Evolutionary conservation across 2,797 vertebrate species (phyloP), one percentile per base, ranked within the genome.

Genomic region (Manis pentadactyla): DNA sequence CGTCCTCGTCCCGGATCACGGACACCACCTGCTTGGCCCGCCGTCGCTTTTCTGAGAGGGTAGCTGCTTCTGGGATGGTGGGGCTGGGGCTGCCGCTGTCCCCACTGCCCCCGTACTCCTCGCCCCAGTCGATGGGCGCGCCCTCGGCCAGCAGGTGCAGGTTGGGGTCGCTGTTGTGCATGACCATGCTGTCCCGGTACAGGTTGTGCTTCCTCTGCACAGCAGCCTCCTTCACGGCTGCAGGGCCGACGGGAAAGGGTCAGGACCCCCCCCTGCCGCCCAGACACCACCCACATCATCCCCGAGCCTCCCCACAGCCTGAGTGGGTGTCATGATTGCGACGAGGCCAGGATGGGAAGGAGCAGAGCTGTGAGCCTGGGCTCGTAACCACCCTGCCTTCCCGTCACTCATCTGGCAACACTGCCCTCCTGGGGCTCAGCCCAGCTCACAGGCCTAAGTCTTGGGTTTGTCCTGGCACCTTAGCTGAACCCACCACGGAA

Each of bases 211-310:
- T 99, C 94, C 99, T 98, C 99, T 99, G 99, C 95, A 99, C 99
- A 0, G 99, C 99, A 0, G 99, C 99, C 95, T 99, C 99, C 98
- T 99, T 99, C 98, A 99, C 99, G 1, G 99, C 99, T 99, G 98
- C 0, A 25, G 94, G 17, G 55, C 39, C 77, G 61, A 11, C 4
- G 9, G 9, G 25, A 39, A 13, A 0, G 49, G 1, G 19, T 49
- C 23, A 13, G 82, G 25, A 8, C 59, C 0, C 75, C 3, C 0
- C 17, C 51, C 7, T 2, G 1, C 2, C 0, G 18, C 64, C 71
- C 49, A 4, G 8, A 2, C 0, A 9, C 1, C 23, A 29, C 66
- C 49, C 0, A 0, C 7, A 18, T 25, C 57, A 8, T 8, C 34
- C 25, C 53, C 68, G 3, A 61, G 39, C 77, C 71, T 19, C 64